These are phyloP conservation scores for Metopia argyrocephala DNA, from an alignment of 2,888 invertebrate species.

Conservation along the genomic window DNA sequence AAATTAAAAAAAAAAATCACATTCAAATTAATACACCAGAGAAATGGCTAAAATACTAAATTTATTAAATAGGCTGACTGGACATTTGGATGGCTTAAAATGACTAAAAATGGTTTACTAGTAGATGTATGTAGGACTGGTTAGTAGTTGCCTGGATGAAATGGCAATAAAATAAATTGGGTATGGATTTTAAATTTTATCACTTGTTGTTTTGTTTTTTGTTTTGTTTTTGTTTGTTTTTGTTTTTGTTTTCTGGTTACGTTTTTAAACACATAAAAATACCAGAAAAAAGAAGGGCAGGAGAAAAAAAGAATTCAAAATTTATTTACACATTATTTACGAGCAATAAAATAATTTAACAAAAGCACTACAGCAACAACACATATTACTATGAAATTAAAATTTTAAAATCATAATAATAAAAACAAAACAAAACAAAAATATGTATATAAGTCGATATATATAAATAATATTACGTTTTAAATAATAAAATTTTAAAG, in stretches of 20 bases:
- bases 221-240: not conserved
- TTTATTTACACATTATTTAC: constrained; percentile 61
- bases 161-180: constrained; percentile 29
- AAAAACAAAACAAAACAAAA: constrained; percentile 21
- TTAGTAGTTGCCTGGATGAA: constrained; percentile 21
- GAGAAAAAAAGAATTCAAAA: constrained; percentile 21
- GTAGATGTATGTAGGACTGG: not conserved
- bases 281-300: not conserved
- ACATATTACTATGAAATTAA: constrained; percentile 13
- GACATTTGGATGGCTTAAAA: not conserved
- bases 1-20: constrained; percentile 42
- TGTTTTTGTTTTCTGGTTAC: not conserved
- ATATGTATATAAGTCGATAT: too few species aligned
- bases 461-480: too few species aligned
- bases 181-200: constrained; percentile 45
- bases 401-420: constrained; percentile 45
- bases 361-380: constrained; percentile 28
- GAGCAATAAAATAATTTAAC: constrained; percentile 55
- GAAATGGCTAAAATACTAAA: constrained; percentile 42
- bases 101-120: not conserved
- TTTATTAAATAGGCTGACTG: constrained; percentile 36
- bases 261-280: not conserved
- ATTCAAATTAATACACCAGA: constrained; percentile 50
- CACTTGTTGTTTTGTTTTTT: constrained; percentile 31
- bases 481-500: too few species aligned